A percentile compares a stretch with the other conserved stretches of the same genome.
Conservation (phyloP, 2,888 invertebrate species). For the Lithophane ornitopus region DNA sequence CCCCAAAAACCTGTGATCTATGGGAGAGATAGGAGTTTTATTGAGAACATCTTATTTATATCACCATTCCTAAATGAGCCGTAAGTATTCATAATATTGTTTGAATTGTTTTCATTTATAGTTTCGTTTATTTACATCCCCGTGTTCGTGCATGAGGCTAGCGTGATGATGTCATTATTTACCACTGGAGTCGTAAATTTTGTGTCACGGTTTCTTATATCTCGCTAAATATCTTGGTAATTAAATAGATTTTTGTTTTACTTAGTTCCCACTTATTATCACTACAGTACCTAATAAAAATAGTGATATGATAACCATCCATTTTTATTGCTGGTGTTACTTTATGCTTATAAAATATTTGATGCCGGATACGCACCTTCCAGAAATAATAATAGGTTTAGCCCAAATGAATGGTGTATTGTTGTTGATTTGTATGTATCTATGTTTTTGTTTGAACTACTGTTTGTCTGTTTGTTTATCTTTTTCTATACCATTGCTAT, state of each 20-base stretch:
- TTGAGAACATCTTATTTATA: constrained; percentile 94
- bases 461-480: constrained; percentile 2
- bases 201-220: constrained; percentile 25
- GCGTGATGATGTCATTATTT: constrained; percentile 80
- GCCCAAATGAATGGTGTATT: constrained; percentile 13
- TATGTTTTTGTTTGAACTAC: not conserved
- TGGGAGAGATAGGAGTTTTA: constrained; percentile 94
- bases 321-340: constrained; percentile 32
- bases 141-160: constrained; percentile 27
- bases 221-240: constrained; percentile 8
- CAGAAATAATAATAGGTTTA: constrained; percentile 15
- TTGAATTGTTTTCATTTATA: constrained; percentile 33
- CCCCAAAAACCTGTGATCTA: constrained; percentile 94
- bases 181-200: constrained; percentile 57
- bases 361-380: constrained; percentile 17
- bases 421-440: not conserved
- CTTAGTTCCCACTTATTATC: constrained; percentile 1
- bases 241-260: constrained; percentile 1
- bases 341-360: not conserved
- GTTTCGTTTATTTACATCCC: constrained; percentile 43
- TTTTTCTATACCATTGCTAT: not conserved
- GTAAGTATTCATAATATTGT: constrained; percentile 91
- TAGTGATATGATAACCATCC: constrained; percentile 38
- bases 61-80: constrained; percentile 95
- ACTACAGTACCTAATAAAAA: not conserved